Conservation (phyloP, 2,888 invertebrate species). For the Scelioninae gen. 2 region DNA sequence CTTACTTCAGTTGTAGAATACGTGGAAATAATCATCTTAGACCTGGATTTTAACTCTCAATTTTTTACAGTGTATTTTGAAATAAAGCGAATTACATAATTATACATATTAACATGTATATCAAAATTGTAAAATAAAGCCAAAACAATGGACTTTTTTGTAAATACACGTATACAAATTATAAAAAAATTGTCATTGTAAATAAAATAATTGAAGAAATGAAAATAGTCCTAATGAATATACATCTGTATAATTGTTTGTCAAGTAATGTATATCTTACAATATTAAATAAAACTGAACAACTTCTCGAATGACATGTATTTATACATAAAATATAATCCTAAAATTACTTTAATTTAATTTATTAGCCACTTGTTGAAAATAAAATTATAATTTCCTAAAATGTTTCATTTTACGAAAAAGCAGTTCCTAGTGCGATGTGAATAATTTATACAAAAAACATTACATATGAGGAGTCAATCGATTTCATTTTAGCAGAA, state of each 20-base stretch:
- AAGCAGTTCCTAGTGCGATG: background rate
- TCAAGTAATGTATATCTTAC: constrained; percentile 74
- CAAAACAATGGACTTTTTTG: constrained; percentile 25
- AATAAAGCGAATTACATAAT: constrained; percentile 25
- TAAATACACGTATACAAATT: constrained; percentile 44
- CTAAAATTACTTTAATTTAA: background rate
- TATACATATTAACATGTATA: constrained; percentile 48
- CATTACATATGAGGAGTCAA: constrained; percentile 18
- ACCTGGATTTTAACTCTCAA: no score
- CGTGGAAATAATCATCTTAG: no score
- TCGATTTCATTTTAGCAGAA: constrained; percentile 38
- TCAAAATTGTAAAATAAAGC: constrained; percentile 46
- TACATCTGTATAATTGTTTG: constrained; percentile 75
- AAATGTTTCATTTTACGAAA: background rate
- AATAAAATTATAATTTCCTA: background rate
- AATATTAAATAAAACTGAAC: constrained; percentile 68
- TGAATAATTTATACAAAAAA: background rate
- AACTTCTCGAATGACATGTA: constrained; percentile 28
- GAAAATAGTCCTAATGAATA: constrained; percentile 67
- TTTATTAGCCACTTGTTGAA: background rate
- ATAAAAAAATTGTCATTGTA: constrained; percentile 65
- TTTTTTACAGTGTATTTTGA: no score
- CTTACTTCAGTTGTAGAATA: no score
- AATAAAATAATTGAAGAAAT: constrained; percentile 64
- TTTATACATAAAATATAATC: constrained; percentile 22